These are phyloP conservation scores for Monodelphis domestica DNA, from an alignment of 2,797 vertebrate genomes.

Conservation along the genomic window DNA sequence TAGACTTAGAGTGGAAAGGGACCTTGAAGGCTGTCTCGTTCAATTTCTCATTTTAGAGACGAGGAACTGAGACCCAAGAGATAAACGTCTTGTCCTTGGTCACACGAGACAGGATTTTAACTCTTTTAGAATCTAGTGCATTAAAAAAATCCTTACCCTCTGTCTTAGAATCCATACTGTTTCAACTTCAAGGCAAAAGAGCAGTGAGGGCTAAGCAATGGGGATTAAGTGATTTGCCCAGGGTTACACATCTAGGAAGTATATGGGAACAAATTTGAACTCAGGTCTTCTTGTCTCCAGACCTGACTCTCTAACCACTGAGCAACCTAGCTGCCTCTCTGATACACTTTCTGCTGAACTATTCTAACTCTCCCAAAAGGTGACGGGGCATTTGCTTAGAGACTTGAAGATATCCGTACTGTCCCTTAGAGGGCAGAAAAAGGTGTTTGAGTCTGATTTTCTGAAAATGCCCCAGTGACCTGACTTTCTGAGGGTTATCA, in stretches of 20 bases:
- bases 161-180: no score
- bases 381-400: not conserved
- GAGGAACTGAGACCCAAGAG: not conserved
- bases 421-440: not conserved
- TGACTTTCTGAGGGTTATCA: not conserved
- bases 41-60: not conserved
- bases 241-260: no score
- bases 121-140: not conserved
- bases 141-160: no score
- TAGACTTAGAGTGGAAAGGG: not conserved
- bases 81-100: not conserved
- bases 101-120: not conserved
- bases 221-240: no score
- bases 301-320: no score
- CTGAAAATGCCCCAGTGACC: no score
- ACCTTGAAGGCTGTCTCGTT: not conserved
- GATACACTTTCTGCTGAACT: not conserved
- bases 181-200: no score
- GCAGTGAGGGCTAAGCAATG: no score
- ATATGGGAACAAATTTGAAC: no score
- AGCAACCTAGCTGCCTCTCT: not conserved
- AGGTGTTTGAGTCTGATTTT: not conserved
- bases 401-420: not conserved
- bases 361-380: not conserved
- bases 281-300: no score